These are phyloP conservation scores for Riptortus pedestris DNA, from an alignment of 1,140 invertebrate genomes.

Conservation along the genomic window DNA sequence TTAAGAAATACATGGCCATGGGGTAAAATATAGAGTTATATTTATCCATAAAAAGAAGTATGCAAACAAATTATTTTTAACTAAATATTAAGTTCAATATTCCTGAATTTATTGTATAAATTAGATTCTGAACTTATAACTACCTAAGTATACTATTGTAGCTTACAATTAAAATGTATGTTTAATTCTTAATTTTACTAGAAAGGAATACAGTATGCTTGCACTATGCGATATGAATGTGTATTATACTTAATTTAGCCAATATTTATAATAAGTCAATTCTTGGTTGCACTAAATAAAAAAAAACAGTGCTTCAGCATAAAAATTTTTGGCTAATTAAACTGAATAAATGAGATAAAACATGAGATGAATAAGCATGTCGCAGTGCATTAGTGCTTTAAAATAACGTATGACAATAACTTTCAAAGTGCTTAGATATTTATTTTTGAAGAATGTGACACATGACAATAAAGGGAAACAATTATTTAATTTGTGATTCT, in stretches of 20 bases:
- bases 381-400: constrained; percentile 2
- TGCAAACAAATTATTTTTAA: not conserved
- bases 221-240: not conserved
- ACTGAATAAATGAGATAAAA: not conserved
- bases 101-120: not conserved
- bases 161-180: not conserved
- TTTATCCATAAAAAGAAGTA: not conserved
- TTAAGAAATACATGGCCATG: too few species aligned
- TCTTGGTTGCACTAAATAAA: not conserved
- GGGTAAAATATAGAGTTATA: too few species aligned
- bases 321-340: not conserved
- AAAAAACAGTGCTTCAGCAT: not conserved
- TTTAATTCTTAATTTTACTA: not conserved
- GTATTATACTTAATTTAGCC: too few species aligned
- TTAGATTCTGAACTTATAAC: not conserved
- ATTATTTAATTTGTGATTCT: not conserved
- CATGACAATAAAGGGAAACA: constrained; percentile 4
- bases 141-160: not conserved
- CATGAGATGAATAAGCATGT: not conserved
- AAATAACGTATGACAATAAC: not conserved
- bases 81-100: not conserved
- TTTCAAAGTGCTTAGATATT: constrained; percentile 5
- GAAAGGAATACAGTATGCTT: constrained; percentile 13
- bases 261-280: not conserved
- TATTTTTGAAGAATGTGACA: not conserved